phyloP scores from a whole-genome alignment of 2,113 vertebrate genomes.

The Sinocyclocheilus maitianheensis region DNA sequence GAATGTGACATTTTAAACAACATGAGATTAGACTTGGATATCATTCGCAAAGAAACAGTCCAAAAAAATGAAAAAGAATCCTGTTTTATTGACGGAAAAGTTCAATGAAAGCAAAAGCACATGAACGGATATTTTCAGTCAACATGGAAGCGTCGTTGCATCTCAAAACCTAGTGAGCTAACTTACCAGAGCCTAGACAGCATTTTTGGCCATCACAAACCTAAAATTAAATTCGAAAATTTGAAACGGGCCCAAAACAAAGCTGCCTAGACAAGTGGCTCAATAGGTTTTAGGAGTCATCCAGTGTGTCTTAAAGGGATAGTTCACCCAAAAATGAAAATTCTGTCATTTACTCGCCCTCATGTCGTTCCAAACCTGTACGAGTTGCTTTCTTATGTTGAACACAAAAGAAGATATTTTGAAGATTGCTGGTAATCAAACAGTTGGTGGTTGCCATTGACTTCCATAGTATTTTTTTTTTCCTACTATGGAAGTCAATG shows the following conservation, averaged over 20 bases:
- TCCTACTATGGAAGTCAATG: too few relatives aligned
- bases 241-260: not conserved
- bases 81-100: not conserved
- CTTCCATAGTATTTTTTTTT: too few relatives aligned
- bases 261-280: not conserved
- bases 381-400: too few relatives aligned
- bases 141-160: not conserved
- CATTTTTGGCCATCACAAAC: not conserved
- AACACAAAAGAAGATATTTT: too few relatives aligned
- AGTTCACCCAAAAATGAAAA: too few relatives aligned
- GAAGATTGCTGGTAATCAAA: too few relatives aligned
- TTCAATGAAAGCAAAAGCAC: conserved; percentile 3
- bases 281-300: not conserved
- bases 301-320: not conserved
- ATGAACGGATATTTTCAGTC: not conserved
- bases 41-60: not conserved
- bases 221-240: not conserved
- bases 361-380: too few relatives aligned
- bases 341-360: too few relatives aligned
- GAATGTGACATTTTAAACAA: not conserved
- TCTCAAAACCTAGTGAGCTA: not conserved
- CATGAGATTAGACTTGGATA: not conserved
- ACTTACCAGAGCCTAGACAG: not conserved
- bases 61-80: not conserved
- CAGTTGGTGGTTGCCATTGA: too few relatives aligned